phyloP scores from a whole-genome alignment of 2,113 vertebrate species.

The Pituophis catenifer region DNA sequence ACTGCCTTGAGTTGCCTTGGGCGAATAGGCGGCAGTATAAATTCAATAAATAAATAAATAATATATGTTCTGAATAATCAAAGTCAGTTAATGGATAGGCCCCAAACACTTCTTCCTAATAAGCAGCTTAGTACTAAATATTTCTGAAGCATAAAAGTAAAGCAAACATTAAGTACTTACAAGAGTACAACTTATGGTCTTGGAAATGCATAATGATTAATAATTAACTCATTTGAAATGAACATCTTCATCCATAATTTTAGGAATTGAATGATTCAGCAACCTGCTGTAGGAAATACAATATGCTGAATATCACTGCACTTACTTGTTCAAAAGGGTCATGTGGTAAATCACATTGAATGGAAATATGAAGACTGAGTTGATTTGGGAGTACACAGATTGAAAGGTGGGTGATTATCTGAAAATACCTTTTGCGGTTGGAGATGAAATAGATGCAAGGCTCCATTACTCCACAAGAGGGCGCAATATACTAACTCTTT shows the following conservation, averaged over 20 bases:
- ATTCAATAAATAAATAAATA: too few species aligned
- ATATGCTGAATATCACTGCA: neutral
- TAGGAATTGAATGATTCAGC: neutral
- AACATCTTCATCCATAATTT: neutral
- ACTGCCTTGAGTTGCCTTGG: too few species aligned
- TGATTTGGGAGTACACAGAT: neutral
- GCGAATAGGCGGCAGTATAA: too few species aligned
- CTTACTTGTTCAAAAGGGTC: neutral
- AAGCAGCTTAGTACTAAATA: neutral
- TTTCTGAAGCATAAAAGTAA: neutral
- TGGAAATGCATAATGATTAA: neutral
- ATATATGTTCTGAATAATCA: neutral
- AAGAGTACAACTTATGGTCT: neutral
- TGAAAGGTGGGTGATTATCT: neutral
- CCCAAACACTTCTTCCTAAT: neutral
- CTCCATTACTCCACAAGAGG: neutral
- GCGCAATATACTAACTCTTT: neutral
- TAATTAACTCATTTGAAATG: neutral
- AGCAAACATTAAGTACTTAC: neutral
- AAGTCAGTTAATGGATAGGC: neutral
- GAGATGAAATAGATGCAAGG: neutral
- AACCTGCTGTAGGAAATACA: neutral
- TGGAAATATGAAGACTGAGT: neutral
- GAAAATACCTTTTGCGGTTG: neutral
- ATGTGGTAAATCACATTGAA: neutral